Evolutionary conservation across 2,113 vertebrate genomes (phyloP).

Genomic region (Ariopsis seemanni): DNA sequence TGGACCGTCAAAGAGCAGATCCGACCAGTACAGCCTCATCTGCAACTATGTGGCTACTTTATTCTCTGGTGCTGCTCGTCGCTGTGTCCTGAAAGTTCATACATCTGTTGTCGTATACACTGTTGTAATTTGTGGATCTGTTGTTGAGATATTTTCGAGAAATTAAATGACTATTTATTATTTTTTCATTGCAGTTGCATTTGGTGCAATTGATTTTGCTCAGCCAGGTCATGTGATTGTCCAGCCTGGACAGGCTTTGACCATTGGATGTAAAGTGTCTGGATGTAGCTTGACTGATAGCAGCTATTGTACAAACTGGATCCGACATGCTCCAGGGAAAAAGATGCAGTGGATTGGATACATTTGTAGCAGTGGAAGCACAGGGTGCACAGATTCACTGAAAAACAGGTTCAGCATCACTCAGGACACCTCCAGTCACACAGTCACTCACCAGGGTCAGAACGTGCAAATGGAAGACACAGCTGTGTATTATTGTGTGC

Average conservation of each 20-base stretch:
- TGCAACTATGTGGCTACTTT: not conserved
- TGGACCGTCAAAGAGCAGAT: not conserved
- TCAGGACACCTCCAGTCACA: no score
- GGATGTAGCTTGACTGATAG: no score
- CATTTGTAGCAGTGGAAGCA: no score
- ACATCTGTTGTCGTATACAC: not conserved
- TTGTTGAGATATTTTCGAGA: not conserved
- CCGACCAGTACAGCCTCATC: not conserved
- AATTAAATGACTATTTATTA: not conserved
- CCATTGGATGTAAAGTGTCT: no score
- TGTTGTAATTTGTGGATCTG: not conserved
- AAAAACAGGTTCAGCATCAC: no score
- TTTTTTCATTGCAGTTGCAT: not conserved
- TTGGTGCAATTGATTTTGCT: conserved; percentile 29
- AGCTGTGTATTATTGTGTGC: no score
- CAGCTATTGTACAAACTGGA: no score
- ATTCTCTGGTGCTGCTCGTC: not conserved
- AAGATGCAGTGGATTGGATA: no score
- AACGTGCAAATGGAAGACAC: no score
- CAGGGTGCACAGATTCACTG: no score
- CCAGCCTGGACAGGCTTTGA: conserved; percentile 42
- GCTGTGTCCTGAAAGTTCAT: conserved; percentile 8
- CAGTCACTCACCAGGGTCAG: no score
- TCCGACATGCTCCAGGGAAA: no score
- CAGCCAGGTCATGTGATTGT: conserved; percentile 54